Percentiles rank a stretch among this genome's conserved stretches.
These are phyloP conservation scores for Syngnathus scovelli DNA, from an alignment of 2,113 vertebrate genomes.

Conservation along the genomic window DNA sequence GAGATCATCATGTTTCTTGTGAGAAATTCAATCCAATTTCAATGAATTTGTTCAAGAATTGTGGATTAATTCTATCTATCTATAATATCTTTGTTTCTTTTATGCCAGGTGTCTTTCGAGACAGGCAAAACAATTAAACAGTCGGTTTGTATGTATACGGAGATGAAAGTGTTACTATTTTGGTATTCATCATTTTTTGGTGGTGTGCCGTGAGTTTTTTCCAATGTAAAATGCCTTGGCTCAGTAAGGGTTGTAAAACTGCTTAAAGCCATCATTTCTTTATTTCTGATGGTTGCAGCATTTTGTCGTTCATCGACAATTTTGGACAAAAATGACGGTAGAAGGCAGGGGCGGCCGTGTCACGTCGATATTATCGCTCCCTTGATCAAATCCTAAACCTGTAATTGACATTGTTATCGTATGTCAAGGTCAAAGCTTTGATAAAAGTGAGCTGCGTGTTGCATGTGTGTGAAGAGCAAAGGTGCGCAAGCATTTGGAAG, in stretches of 20 bases:
- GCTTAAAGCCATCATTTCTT: neutral
- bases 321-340: neutral
- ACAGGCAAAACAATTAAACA: no score
- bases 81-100: no score
- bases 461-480: conserved; percentile 26
- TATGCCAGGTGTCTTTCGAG: no score
- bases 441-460: conserved; percentile 25
- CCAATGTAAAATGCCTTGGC: neutral
- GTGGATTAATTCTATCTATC: no score
- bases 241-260: neutral
- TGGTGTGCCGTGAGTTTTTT: neutral
- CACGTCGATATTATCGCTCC: neutral
- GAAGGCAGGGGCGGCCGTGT: neutral
- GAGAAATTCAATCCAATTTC: neutral
- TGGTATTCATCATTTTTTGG: neutral
- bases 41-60: no score
- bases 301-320: neutral
- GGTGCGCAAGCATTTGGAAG: conserved; percentile 11
- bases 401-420: conserved; percentile 30
- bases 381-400: conserved; percentile 19
- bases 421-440: conserved; percentile 38
- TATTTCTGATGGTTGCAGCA: neutral
- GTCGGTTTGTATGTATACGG: no score
- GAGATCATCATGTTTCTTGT: neutral
- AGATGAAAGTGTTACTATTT: neutral